Base-by-base conservation (phyloP, 1,140 invertebrate species). In the Eumeta japonica region DNA sequence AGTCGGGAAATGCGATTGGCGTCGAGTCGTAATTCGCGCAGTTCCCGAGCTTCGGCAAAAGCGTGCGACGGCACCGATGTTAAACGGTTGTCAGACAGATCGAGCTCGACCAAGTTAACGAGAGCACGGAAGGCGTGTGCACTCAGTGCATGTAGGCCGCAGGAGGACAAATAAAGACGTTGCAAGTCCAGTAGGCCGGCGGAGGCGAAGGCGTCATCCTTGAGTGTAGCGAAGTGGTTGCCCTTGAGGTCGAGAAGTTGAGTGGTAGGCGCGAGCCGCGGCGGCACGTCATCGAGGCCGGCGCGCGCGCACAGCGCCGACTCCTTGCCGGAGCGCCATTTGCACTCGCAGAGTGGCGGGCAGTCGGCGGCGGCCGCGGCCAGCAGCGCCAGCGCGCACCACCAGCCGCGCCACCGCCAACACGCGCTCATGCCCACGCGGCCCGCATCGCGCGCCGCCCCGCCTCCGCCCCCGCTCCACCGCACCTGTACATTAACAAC, bases 281-380 rank as follows among this genome's bases (percentile, higher is more conserved):
- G 57, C 3, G 88, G 89, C 28, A 91, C 78, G 44, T 76, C 74
- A 31, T 80, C 81, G 35, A 91, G 77, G 50, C 86, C 86, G 37
- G 84, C 83, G 55, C 82, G 81, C 36, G 80, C 75, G 71, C 88
- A 92, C 41, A 87, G 78, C 28, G 86, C 88, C 16, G 86, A 87
- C 66, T 89, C 86, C 67, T 91, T 91, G 45, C 88, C 88, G 55
- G 82, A 84, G 58, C 88, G 87, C 89, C 89, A 91, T 63, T 89
- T 89, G 74, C 89, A 90, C 61, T 89, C 85, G 73, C 89, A 91
- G 43, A 82, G 77, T 31, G 77, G 77, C 16, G 85, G 85, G 60
- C 86, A 88, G 46, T 81, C 79, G 50, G 76, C 79, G 49, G 52
- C 46, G 45, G 75, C 67, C 45, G 60, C 60, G 51, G 58, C 60